Evolutionary conservation across 2,888 invertebrate genomes (phyloP), one percentile per base, ranked within the genome.

Genomic region (Lasioglossum marginatum): DNA sequence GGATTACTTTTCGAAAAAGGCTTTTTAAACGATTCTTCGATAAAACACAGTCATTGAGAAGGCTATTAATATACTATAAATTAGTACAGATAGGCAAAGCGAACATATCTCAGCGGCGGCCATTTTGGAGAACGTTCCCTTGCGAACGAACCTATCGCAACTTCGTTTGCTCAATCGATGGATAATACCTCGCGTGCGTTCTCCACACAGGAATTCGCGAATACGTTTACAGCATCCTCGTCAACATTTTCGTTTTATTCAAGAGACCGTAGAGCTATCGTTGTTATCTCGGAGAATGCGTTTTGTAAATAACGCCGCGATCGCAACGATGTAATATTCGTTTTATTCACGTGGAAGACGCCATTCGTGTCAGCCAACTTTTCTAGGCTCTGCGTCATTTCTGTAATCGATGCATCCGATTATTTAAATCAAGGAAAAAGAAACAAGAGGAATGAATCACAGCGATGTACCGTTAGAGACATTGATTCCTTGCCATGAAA

Each of bases 341-440:
- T 57, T 4, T 27, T 12, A 23, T 6, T 37, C 23, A 2, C 72
- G 14, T 76, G 72, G 23, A 45, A 66, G 27, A 43, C 60, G 23
- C 14, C 14, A 19, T 52, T 52, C 23, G 48, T 45, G 45, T 52
- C n/a, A 2, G n/a, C 2, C 27, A 57, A 57, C 8, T 57, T 45
- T 43, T n/a, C 19, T 34, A 80, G 48, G 31, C 37, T 77, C 12
- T 68, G 23, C 68, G 68, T 68, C 40, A 68, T n/a, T 34, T 68
- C 68, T 37, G 10, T 40, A 68, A 40, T 37, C n/a, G 68, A 68
- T 37, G 48, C 57, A 52, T 70, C 8, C 19, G 43, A 75, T 66
- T 70, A 80, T 80, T 75, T 1, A 31, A 80, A 80, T 75, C n/a
- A 71, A 12, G 37, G 23, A 23, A 2, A 68, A n/a, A 37, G 37